A percentile compares a stretch with the other conserved stretches of the same genome.
phyloP scores from a whole-genome alignment of 1,140 invertebrate species.

The Sarcophaga bullata region DNA sequence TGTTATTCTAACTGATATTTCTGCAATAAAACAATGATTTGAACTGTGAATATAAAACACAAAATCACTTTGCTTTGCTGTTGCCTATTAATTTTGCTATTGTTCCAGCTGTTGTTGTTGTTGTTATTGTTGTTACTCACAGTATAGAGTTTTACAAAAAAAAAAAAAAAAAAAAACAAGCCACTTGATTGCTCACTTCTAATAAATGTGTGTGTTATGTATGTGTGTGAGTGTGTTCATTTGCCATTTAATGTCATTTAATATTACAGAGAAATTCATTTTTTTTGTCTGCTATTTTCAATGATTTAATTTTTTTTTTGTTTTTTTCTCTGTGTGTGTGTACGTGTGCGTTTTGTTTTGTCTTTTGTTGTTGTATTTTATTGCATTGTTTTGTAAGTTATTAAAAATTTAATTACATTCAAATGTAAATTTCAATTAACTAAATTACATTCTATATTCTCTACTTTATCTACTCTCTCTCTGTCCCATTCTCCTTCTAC shows the following conservation, averaged over 20 bases:
- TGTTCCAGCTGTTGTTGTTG: no score
- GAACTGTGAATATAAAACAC: background rate
- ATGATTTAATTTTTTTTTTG: no score
- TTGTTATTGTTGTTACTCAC: no score
- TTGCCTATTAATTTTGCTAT: no score
- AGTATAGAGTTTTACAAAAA: no score
- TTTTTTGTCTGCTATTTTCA: no score
- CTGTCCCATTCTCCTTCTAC: no score
- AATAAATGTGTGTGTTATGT: background rate
- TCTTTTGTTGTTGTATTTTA: background rate
- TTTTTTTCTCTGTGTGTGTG: background rate
- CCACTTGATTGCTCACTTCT: background rate
- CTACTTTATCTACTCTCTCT: no score
- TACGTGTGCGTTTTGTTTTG: background rate
- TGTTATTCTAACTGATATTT: background rate
- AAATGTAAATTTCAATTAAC: constrained; percentile 25
- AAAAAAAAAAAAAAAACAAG: no score
- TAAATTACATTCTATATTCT: background rate
- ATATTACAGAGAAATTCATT: no score
- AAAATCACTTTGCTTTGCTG: background rate
- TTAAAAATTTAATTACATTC: constrained; percentile 19
- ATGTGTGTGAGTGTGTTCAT: no score
- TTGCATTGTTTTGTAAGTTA: background rate
- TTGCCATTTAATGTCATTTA: no score
- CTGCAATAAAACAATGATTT: background rate